A percentile compares a stretch with the other conserved stretches of the same genome.
These are phyloP conservation scores for Tipula vernalis DNA, from an alignment of 2,888 invertebrate species.

Conservation along the genomic window DNA sequence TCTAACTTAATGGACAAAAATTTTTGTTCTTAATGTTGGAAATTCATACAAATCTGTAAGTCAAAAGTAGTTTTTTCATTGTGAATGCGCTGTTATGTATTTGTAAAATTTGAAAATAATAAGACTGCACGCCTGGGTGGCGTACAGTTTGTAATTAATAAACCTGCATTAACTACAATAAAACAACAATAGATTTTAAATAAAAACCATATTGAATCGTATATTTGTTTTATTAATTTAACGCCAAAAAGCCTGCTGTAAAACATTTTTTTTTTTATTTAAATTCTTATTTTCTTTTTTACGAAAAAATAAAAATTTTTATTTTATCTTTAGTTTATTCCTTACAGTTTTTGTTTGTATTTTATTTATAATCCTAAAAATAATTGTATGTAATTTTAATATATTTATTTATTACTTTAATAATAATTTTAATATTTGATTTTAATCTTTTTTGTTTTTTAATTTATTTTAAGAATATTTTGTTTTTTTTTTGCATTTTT, in stretches of 20 bases:
- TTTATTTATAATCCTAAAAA: neutral
- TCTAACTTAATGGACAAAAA: no score
- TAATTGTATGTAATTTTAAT: neutral
- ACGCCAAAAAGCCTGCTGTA: slow-evolving; percentile 4
- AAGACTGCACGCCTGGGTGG: no score
- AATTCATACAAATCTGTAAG: no score
- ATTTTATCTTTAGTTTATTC: neutral
- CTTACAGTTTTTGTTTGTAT: neutral
- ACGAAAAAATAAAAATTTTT: neutral
- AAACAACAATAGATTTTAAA: neutral
- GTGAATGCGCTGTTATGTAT: no score
- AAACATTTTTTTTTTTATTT: neutral
- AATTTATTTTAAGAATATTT: neutral
- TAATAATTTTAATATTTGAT: neutral
- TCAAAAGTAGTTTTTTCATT: no score
- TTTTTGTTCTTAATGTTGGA: no score
- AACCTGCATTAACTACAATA: neutral
- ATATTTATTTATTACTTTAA: neutral
- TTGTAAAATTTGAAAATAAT: no score
- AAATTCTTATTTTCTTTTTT: neutral
- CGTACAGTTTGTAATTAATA: no score
- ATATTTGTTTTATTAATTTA: neutral
- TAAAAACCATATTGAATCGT: neutral
- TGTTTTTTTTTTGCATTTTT: neutral
- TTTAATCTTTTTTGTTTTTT: neutral